Evolutionary conservation across 2,113 vertebrate species (phyloP).

Genomic region (Mus musculus): DNA sequence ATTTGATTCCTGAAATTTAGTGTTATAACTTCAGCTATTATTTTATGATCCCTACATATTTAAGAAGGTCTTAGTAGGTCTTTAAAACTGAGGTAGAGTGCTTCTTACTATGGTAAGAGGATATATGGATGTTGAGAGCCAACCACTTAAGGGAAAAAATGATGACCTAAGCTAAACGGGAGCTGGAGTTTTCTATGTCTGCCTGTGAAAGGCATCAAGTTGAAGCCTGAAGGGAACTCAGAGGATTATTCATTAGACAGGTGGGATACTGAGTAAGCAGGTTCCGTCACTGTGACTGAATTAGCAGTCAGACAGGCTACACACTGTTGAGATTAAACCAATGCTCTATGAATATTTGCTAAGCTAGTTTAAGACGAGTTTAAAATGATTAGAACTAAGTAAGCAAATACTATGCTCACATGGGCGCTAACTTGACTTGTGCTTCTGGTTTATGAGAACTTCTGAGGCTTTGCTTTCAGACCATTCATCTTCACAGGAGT

Average conservation of each 20-base stretch:
- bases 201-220: background rate
- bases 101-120: conserved; percentile 10
- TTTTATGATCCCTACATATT: background rate
- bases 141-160: conserved; percentile 33
- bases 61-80: background rate
- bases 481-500: conserved; percentile 40
- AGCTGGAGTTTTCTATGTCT: conserved; percentile 45
- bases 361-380: conserved; percentile 35
- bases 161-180: conserved; percentile 21
- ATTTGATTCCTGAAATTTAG: conserved; percentile 1
- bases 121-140: conserved; percentile 4
- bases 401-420: conserved; percentile 53
- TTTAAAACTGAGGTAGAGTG: conserved; percentile 3
- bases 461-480: conserved; percentile 47
- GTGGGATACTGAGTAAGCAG: conserved; percentile 22
- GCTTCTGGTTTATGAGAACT: conserved; percentile 67
- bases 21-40: conserved; percentile 23
- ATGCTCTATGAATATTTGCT: conserved; percentile 58
- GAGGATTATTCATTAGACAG: conserved; percentile 53
- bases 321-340: conserved; percentile 34
- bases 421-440: conserved; percentile 56
- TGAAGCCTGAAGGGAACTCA: conserved; percentile 44
- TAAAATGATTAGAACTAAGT: conserved; percentile 48
- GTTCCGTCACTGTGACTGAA: conserved; percentile 30
- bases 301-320: conserved; percentile 30